Base-by-base conservation (phyloP, 2,113 vertebrate species). In the Calidris pygmaea region DNA sequence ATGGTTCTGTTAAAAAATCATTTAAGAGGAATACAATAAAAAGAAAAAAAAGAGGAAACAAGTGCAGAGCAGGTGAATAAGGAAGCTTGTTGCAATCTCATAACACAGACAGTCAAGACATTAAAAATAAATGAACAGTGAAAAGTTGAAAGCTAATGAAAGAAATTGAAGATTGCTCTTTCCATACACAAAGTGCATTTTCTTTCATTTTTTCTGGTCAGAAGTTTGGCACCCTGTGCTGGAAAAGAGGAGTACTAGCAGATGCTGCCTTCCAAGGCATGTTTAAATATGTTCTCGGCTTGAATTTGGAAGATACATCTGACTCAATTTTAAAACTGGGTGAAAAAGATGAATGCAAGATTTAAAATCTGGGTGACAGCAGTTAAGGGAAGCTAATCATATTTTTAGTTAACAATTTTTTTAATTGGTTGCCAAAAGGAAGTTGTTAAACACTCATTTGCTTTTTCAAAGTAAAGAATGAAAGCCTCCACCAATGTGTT, bases 231-330 rank as follows among this genome's bases (percentile, higher is more conserved):
- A 85, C 17, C 8, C 34, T 88, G 48, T 62, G 27, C 66, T 91
- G 74, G 73, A 89, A 89, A 32, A 56, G 23, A 59, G n/a, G n/a
- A 45, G 34, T 18, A 48, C 35, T 84, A 85, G 41, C 91, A 96
- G 81, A 90, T 91, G 71, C 75, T 96, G 75, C 20, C 74, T 91
- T 96, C 53, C 82, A 89, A 86, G 74, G 22, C 68, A 52, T 76
- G 53, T 72, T 89, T 81, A 94, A 90, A 81, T 90, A 78, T 83
- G 70, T 60, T 94, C 73, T 82, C 48, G 76, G 73, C 56, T 89
- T 95, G 68, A 93, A 74, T 84, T 60, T 7, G 3, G 73, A 71
- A 81, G 65, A 45, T 45, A 76, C 52, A 93, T 34, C 7, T 93
- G 45, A 82, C 58, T 95, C 77, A 6, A 53, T 82, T 95, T 95